Evolutionary conservation across 2,113 vertebrate genomes (phyloP).

Genomic region (Syngnathus floridae): DNA sequence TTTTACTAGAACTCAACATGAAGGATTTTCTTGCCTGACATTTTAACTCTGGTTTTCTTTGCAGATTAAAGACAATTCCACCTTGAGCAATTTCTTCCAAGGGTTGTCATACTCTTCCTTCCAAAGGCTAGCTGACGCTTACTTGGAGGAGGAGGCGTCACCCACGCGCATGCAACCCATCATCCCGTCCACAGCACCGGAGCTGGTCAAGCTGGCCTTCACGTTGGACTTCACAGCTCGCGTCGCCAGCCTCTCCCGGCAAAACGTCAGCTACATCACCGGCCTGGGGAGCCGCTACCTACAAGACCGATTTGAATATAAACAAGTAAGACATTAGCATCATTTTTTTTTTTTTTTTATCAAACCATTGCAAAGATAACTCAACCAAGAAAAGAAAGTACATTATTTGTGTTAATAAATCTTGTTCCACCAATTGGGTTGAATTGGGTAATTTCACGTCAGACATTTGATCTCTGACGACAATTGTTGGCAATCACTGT

Average conservation of each 20-base stretch:
- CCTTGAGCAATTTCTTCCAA: slow-evolving; percentile 68
- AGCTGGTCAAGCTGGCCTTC: slow-evolving; percentile 75
- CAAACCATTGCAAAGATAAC: too few species aligned
- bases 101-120: slow-evolving; percentile 78
- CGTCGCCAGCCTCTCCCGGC: slow-evolving; percentile 67
- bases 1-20: not conserved
- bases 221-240: slow-evolving; percentile 74
- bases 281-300: slow-evolving; percentile 75
- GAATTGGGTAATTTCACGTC: too few species aligned
- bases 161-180: slow-evolving; percentile 21
- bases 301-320: slow-evolving; percentile 67
- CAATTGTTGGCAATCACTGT: too few species aligned
- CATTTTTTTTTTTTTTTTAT: not conserved
- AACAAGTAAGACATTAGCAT: slow-evolving; percentile 37
- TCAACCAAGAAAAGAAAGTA: too few species aligned
- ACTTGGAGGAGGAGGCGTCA: slow-evolving; percentile 54
- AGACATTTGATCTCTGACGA: not conserved
- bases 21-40: not conserved
- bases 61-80: slow-evolving; percentile 74
- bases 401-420: too few species aligned
- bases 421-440: too few species aligned
- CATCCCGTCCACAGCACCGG: slow-evolving; percentile 45
- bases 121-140: slow-evolving; percentile 74
- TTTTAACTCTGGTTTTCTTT: slow-evolving; percentile 2
- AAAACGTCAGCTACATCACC: slow-evolving; percentile 74